Conservation (phyloP, 2,113 vertebrate genomes). For the Azemiops feae region DNA sequence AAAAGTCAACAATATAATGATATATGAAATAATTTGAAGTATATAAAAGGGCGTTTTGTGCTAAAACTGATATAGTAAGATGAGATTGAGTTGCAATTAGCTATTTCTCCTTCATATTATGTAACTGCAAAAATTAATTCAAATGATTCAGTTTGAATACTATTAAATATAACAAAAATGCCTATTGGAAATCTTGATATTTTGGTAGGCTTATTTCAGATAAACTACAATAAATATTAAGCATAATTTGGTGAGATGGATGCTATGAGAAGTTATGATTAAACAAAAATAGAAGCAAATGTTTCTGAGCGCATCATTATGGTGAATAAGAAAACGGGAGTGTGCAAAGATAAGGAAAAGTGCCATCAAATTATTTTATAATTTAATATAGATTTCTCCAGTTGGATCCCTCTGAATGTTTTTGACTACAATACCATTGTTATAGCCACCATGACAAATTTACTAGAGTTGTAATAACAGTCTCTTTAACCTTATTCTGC, state of each 20-base stretch:
- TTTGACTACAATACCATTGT: background rate
- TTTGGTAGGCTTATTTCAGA: background rate
- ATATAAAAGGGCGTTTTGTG: background rate
- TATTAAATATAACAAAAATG: background rate
- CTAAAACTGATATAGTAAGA: background rate
- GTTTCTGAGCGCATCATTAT: background rate
- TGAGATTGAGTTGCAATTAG: background rate
- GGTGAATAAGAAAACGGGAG: background rate
- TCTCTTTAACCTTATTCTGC: background rate
- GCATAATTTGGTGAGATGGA: background rate
- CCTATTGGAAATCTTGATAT: background rate
- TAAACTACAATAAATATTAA: background rate
- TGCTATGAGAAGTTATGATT: background rate
- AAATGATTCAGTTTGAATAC: background rate
- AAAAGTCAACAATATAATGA: background rate
- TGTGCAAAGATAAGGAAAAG: background rate
- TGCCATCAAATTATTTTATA: background rate
- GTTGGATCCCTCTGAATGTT: background rate
- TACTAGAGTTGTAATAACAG: background rate
- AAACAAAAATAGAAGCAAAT: background rate
- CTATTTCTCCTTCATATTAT: background rate
- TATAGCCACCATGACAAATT: background rate
- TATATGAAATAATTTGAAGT: background rate
- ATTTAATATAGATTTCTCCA: background rate
- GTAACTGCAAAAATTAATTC: background rate